Base-by-base conservation (phyloP, 2,797 vertebrate species). In the Manis javanica region DNA sequence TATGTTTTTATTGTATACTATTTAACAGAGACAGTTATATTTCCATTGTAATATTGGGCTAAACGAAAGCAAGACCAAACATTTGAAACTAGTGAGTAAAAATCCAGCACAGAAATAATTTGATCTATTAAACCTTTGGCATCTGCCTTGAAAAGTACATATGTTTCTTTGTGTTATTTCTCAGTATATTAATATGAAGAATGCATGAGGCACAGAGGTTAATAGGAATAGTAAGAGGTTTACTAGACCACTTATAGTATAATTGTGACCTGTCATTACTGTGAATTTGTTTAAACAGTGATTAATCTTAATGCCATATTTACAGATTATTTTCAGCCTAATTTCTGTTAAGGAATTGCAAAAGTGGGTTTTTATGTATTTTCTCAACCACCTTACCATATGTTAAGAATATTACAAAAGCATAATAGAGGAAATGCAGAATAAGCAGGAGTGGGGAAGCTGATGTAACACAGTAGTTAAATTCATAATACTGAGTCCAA, bases 301-400 rank as follows among this genome's bases (percentile, higher is more conserved):
- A 96, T 87, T 94, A 92, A 95, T 93, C 23, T 94, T 91, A 89
- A 34, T 83, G 66, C 5, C 34, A 66, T 71, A 74, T 94, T 86
- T 93, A 69, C 64, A 88, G 51, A 82, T 86, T 86, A 82, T 82
- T 94, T 94, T 53, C 23, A 37, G 34, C 90, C 24, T 92, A 92
- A 59, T 61, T 34, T 75, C 92, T 96, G 69, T 79, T 89, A 91
- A 95, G 57, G 51, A 84, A 61, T 79, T 66, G n/a, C 26, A 84
- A 68, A 90, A 68, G 24, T 21, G 24, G 3, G 4, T 71, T 37
- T 95, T 6, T 93, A 39, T 39, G 13, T 53, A 42, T 83, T 96
- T 97, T 53, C n/a, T n/a, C n/a, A n/a, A n/a, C n/a, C 18, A 49
- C 19, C 15, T 24, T 51, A 77, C 4, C 24, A 5, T 53, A 81